Percentiles rank a stretch among this genome's conserved stretches.
Evolutionary conservation across 2,888 invertebrate species (phyloP).

Genomic region (Caenorhabditis doughertyi): DNA sequence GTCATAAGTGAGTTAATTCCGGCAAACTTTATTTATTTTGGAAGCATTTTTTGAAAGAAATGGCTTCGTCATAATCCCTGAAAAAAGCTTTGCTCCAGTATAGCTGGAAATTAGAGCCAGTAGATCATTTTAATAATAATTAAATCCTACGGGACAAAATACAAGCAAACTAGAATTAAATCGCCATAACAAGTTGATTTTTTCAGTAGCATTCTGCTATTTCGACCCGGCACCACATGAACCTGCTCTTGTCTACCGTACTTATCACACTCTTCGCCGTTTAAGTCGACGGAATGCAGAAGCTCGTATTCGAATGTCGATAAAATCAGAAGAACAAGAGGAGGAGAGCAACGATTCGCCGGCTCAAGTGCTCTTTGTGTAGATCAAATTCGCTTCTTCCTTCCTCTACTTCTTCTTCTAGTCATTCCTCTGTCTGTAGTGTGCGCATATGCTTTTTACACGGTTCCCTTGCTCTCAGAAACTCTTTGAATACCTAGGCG

Average conservation of each 20-base stretch:
- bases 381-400: constrained; percentile 24
- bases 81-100: constrained; percentile 11
- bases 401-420: constrained; percentile 23
- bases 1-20: constrained; percentile 67
- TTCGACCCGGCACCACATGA: constrained; percentile 74
- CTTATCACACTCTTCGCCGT: constrained; percentile 65
- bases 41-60: not conserved
- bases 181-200: not conserved
- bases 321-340: constrained; percentile 65
- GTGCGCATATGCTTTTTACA: constrained; percentile 27
- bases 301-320: constrained; percentile 65
- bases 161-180: not conserved
- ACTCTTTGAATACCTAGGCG: not conserved
- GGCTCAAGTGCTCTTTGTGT: constrained; percentile 72
- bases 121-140: too few relatives aligned
- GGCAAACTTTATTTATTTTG: not conserved
- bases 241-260: constrained; percentile 66
- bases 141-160: too few relatives aligned
- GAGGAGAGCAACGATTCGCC: constrained; percentile 68
- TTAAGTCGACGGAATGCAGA: constrained; percentile 59
- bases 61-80: not conserved
- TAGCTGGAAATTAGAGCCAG: too few relatives aligned
- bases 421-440: constrained; percentile 28
- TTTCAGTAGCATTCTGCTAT: constrained; percentile 75
- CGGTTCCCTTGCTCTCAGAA: not conserved